A percentile compares a stretch with the other conserved stretches of the same genome.
Evolutionary conservation across 2,888 invertebrate species (phyloP).

Genomic region (Hecatera dysodea): DNA sequence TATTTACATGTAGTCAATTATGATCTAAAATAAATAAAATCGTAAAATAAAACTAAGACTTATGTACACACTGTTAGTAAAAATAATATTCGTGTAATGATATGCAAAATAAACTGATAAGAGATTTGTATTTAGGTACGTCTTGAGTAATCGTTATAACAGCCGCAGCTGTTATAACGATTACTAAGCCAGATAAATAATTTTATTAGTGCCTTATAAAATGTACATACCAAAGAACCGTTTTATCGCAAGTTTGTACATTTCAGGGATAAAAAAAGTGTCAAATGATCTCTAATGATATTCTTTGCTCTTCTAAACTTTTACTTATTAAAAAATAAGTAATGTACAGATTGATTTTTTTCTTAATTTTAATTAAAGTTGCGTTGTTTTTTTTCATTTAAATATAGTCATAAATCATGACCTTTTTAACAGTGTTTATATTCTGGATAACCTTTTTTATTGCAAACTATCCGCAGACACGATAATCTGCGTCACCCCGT

Average conservation of each 20-base stretch:
- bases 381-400: conserved; percentile 5
- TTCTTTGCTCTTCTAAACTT: no score
- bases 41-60: not conserved
- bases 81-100: conserved; percentile 8
- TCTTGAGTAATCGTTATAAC: no score
- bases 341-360: not conserved
- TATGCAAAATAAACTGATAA: conserved; percentile 24
- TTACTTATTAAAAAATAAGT: no score
- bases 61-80: not conserved
- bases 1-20: not conserved
- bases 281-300: not conserved
- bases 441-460: conserved; percentile 60
- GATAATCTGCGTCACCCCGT: conserved; percentile 52
- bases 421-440: conserved; percentile 40
- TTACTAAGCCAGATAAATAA: conserved; percentile 22
- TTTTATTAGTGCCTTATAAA: conserved; percentile 22
- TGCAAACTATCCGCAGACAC: conserved; percentile 27
- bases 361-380: not conserved
- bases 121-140: conserved; percentile 21
- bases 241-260: not conserved
- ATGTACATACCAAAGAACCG: not conserved
- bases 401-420: conserved; percentile 9
- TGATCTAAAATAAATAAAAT: not conserved
- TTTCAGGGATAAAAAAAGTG: not conserved
- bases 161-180: conserved; percentile 1